Evolutionary conservation across 2,113 vertebrate genomes (phyloP).

Genomic region (Paraplagusia blochii): DNA sequence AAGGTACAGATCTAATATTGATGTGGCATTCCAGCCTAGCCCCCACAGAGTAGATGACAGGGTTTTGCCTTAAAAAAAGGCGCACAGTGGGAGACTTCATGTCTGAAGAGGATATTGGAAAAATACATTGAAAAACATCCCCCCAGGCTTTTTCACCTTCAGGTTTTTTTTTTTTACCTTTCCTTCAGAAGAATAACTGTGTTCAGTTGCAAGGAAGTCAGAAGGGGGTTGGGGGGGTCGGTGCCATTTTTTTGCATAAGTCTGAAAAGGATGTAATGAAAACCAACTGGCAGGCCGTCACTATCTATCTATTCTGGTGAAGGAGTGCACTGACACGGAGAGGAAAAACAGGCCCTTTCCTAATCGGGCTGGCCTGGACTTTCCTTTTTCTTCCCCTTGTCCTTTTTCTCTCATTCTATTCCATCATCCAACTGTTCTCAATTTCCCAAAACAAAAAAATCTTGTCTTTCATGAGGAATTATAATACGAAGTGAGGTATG

Average conservation of each 20-base stretch:
- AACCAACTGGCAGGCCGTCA: constrained; percentile 78
- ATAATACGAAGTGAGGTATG: constrained; percentile 6
- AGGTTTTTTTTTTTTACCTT: constrained; percentile 69
- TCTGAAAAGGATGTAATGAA: constrained; percentile 72
- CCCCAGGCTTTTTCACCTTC: constrained; percentile 66
- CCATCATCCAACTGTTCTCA: constrained; percentile 31
- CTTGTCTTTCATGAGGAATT: neutral
- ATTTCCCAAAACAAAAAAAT: constrained; percentile 20
- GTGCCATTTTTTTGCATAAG: constrained; percentile 35
- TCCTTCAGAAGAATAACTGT: constrained; percentile 59
- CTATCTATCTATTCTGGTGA: constrained; percentile 69
- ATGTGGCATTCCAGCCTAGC: constrained; percentile 68
- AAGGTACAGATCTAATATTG: constrained; percentile 72
- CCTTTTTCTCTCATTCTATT: neutral
- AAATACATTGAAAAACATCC: constrained; percentile 72
- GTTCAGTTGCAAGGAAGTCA: constrained; percentile 39
- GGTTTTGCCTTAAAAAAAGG: constrained; percentile 75
- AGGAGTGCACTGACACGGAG: constrained; percentile 56
- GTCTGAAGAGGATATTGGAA: constrained; percentile 82
- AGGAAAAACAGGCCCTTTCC: constrained; percentile 65
- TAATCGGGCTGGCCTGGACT: constrained; percentile 55
- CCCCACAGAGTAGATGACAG: constrained; percentile 72
- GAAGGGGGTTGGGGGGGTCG: constrained; percentile 36
- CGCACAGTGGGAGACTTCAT: constrained; percentile 69
- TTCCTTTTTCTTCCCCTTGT: constrained; percentile 23